Evolutionary conservation across 2,113 vertebrate species (phyloP).

Genomic region (Hepsetus odoe): DNA sequence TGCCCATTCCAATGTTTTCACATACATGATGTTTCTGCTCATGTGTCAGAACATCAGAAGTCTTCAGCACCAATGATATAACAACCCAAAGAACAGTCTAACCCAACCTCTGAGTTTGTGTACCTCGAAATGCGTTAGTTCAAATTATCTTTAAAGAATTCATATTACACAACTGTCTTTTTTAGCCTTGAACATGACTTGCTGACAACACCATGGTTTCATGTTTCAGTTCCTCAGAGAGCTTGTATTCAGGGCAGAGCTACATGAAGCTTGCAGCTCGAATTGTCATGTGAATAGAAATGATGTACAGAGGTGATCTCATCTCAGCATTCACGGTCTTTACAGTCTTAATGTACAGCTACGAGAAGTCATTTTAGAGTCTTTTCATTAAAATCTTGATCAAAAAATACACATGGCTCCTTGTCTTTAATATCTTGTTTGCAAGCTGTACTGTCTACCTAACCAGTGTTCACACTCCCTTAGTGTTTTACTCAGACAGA

Average conservation of each 20-base stretch:
- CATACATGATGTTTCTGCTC: not conserved
- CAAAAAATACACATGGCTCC: conserved; percentile 63
- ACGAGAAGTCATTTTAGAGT: conserved; percentile 90
- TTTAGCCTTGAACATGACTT: conserved; percentile 58
- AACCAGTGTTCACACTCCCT: no score
- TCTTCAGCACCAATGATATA: not conserved
- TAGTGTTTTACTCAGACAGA: no score
- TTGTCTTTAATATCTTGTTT: conserved; percentile 12
- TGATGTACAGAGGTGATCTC: conserved; percentile 76
- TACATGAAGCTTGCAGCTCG: conserved; percentile 71
- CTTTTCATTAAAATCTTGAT: conserved; percentile 93
- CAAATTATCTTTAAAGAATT: not conserved
- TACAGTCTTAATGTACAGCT: conserved; percentile 94
- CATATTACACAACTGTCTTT: conserved; percentile 33
- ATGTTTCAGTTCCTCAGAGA: conserved; percentile 84
- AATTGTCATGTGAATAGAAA: conserved; percentile 74
- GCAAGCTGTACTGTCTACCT: no score
- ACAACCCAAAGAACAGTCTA: conserved; percentile 18
- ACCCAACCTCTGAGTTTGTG: conserved; percentile 2
- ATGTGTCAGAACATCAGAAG: not conserved
- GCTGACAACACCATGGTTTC: conserved; percentile 79
- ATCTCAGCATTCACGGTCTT: conserved; percentile 82
- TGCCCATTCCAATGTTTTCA: conserved; percentile 28
- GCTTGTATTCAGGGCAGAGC: conserved; percentile 83
- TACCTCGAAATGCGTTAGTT: not conserved